A percentile compares a stretch with the other conserved stretches of the same genome.
phyloP scores from a whole-genome alignment of 2,113 vertebrate species.

The Tenrec ecaudatus region DNA sequence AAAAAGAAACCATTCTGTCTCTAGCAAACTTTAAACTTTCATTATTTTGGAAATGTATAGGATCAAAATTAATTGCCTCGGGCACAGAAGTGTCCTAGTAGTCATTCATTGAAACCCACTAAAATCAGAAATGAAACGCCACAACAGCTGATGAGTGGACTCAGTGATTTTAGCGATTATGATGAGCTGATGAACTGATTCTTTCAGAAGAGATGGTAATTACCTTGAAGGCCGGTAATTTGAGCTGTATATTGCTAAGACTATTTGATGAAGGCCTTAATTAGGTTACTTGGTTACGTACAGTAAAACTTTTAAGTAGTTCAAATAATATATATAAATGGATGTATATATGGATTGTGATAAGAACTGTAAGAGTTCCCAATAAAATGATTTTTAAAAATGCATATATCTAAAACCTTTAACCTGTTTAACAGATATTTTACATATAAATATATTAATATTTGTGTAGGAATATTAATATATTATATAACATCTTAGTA shows the following conservation, averaged over 20 bases:
- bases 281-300: not conserved
- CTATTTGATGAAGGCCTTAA: constrained; percentile 30
- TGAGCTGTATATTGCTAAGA: constrained; percentile 1
- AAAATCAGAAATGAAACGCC: constrained; percentile 45
- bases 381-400: no score
- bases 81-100: not conserved
- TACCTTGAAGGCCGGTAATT: constrained; percentile 11
- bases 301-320: not conserved
- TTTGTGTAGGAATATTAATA: no score
- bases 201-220: constrained; percentile 32
- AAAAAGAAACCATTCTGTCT: not conserved
- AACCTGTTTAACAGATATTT: not conserved
- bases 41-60: not conserved
- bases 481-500: no score
- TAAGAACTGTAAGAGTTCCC: no score
- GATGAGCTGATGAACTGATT: not conserved
- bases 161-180: constrained; percentile 38
- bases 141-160: not conserved
- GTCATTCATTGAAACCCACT: not conserved
- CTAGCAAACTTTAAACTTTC: constrained; percentile 19
- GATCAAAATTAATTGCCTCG: constrained; percentile 8
- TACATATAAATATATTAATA: not conserved
- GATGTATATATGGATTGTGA: no score
- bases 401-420: not conserved
- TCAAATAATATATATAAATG: not conserved